phyloP scores from a whole-genome alignment of 2,888 invertebrate species.

The Achlya flavicornis region DNA sequence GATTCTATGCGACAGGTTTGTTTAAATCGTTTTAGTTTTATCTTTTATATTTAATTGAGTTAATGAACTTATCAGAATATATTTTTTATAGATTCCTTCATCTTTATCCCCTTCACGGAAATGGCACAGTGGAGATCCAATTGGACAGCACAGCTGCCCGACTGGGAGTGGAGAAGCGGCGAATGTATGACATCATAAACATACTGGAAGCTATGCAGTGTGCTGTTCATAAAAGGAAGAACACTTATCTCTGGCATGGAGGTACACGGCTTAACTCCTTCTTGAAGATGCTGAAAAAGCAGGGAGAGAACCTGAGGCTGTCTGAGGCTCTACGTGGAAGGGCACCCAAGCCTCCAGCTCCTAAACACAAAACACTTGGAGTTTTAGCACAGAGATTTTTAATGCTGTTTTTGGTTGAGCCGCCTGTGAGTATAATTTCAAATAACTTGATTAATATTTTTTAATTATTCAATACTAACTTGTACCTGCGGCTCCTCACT shows the following conservation, averaged over 20 bases:
- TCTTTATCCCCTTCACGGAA: conserved; percentile 80
- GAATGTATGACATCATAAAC: conserved; percentile 90
- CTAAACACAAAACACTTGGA: conserved; percentile 87
- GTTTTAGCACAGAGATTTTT: conserved; percentile 88
- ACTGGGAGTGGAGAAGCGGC: conserved; percentile 86
- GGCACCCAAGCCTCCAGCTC: conserved; percentile 75
- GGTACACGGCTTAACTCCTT: conserved; percentile 84
- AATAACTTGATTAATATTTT: background rate
- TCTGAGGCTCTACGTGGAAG: conserved; percentile 79
- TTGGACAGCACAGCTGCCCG: conserved; percentile 86
- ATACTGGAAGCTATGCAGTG: conserved; percentile 89
- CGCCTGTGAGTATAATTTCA: conserved; percentile 77
- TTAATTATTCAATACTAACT: background rate
- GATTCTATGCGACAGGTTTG: conserved; percentile 85
- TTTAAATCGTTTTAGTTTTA: background rate
- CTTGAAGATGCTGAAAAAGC: conserved; percentile 84
- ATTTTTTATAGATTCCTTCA: conserved; percentile 77
- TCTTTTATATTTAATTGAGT: background rate
- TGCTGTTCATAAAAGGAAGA: conserved; percentile 86
- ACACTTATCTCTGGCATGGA: conserved; percentile 88
- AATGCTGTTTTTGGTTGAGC: conserved; percentile 87
- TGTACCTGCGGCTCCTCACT: background rate
- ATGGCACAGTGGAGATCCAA: conserved; percentile 82
- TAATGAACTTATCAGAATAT: background rate
- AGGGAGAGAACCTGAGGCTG: conserved; percentile 80